phyloP scores from a whole-genome alignment of 2,888 invertebrate species.

The Tanypteryx hageni region DNA sequence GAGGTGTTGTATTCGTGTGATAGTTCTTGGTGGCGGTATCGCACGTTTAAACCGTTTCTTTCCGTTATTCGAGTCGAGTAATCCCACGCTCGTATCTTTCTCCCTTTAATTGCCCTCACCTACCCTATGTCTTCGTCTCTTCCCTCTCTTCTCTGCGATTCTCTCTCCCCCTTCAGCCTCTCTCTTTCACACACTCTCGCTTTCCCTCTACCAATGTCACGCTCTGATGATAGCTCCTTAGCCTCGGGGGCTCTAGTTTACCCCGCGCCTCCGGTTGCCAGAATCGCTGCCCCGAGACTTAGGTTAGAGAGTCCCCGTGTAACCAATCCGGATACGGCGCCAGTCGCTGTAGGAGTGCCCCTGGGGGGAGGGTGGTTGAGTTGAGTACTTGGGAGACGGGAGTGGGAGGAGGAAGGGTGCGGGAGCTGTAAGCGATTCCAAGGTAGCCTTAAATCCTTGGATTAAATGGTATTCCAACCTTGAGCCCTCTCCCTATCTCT shows the following conservation, averaged over 20 bases:
- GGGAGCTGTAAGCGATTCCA: slow-evolving; percentile 37
- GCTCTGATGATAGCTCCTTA: background rate
- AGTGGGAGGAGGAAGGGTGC: background rate
- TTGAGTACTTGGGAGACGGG: background rate
- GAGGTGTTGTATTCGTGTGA: too few species aligned
- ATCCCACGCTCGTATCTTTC: background rate
- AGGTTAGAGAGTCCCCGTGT: background rate
- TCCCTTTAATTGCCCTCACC: background rate
- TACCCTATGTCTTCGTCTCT: background rate
- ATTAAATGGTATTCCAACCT: slow-evolving; percentile 47
- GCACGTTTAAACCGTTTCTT: background rate
- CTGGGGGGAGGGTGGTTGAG: background rate
- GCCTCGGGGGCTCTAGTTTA: background rate
- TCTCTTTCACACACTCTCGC: background rate
- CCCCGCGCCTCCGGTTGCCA: background rate
- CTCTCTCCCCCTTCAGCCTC: background rate
- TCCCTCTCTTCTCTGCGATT: background rate
- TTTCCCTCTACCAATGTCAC: background rate
- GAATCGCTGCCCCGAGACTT: background rate
- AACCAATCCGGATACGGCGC: slow-evolving; percentile 15
- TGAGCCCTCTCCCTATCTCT: background rate
- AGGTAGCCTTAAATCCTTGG: slow-evolving; percentile 57
- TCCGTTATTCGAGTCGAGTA: background rate
- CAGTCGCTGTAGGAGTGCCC: background rate
- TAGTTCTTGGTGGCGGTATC: too few species aligned